Evolutionary conservation across 1,140 invertebrate species (phyloP), one percentile per base, ranked within the genome.

Genomic region (Brachionus plicatilis): DNA sequence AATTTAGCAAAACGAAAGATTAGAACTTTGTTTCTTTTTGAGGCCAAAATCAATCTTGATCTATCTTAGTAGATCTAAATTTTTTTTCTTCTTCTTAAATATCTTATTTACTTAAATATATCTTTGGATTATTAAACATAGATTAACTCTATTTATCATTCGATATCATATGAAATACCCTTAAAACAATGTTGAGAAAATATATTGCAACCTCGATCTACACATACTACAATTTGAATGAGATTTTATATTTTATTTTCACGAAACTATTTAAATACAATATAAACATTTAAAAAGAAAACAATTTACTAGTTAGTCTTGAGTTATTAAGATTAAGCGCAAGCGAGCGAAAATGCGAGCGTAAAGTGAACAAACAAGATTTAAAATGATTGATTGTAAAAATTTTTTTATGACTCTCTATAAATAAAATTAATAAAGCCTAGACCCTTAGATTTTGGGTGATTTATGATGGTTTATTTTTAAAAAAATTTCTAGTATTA

Each of bases 71-170:
- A 68, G 33, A 68, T 41, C 66, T 68, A 33, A 29, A 33, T 68
- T 68, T 33, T 68, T 68, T 68, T 68, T 68, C 11, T 68, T 66
- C 60, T 66, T 68, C 33, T 37, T 33, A 68, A 68, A 68, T 68
- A 68, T 68, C 66, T 68, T 68, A 68, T 68, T 68, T 68, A 68
- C 33, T 68, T 68, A 11, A 41, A 60, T 47, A 60, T 60, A 60
- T 60, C 17, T 60, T 60, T 20, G 53, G 53, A 60, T 60, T 68
- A 68, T 68, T 68, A 68, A 29, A 68, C 27, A 68, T 33, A 68
- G 66, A 68, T 68, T 33, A 68, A 68, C 66, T 41, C 66, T 68
- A 68, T 68, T 37, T 68, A 68, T 68, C 66, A 68, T 68, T 68
- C 33, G 66, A 68, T 33, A 68, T 41, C 33, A 68, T n/a, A 68